Evolutionary conservation across 2,888 invertebrate genomes (phyloP).

Genomic region (Agrochola macilenta): DNA sequence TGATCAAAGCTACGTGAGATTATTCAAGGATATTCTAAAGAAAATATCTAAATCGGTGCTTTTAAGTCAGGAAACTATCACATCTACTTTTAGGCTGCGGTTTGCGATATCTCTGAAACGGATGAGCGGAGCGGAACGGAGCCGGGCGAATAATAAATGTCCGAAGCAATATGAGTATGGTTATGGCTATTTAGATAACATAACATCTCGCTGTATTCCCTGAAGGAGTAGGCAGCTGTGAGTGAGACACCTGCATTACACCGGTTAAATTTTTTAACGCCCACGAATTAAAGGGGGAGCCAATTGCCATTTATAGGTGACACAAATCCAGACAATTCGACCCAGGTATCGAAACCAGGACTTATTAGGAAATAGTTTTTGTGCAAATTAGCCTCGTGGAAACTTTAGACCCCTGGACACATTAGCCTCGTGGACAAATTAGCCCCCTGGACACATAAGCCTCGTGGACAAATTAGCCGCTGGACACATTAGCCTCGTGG

Average conservation of each 20-base stretch:
- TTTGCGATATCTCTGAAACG: neutral
- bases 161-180: neutral
- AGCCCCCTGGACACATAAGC: neutral
- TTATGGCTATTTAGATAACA: neutral
- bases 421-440: neutral
- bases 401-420: neutral
- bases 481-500: neutral
- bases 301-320: neutral
- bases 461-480: neutral
- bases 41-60: conserved; percentile 1
- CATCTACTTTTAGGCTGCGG: conserved; percentile 15
- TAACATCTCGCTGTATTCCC: neutral
- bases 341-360: conserved; percentile 8
- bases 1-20: conserved; percentile 32
- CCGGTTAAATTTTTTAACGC: neutral
- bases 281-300: neutral
- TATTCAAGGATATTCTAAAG: neutral
- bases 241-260: no score
- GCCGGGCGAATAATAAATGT: neutral
- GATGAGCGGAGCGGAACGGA: neutral
- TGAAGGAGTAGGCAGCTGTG: neutral
- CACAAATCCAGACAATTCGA: neutral
- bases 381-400: neutral
- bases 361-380: neutral
- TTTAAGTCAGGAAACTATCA: conserved; percentile 29